A percentile compares a stretch with the other conserved stretches of the same genome.
These are phyloP conservation scores for Moxostoma hubbsi DNA, from an alignment of 2,797 vertebrate species.

Conservation along the genomic window DNA sequence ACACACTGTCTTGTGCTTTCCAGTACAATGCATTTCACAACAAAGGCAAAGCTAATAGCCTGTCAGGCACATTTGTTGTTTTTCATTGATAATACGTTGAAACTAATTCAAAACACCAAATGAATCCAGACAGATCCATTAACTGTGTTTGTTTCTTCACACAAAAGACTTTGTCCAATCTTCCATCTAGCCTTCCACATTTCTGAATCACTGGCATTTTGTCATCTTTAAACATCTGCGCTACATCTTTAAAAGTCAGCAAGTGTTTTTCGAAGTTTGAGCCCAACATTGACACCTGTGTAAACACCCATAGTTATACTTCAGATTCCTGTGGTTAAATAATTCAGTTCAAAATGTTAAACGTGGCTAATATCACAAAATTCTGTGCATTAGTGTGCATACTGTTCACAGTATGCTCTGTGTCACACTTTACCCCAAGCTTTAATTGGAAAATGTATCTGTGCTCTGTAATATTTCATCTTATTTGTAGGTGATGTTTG, in stretches of 20 bases:
- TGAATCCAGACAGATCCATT: neutral
- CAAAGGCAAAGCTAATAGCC: no score
- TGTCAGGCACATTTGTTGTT: no score
- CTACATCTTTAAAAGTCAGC: conserved; percentile 12
- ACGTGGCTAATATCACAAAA: neutral
- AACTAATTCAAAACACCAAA: neutral
- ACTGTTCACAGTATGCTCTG: neutral
- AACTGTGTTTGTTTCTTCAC: conserved; percentile 2
- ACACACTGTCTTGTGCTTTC: no score
- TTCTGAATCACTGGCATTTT: neutral
- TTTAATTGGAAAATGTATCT: neutral
- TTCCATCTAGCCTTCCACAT: conserved; percentile 8
- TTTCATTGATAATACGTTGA: no score
- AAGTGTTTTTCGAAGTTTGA: conserved; percentile 11
- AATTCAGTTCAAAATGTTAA: conserved; percentile 9
- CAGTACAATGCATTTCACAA: no score
- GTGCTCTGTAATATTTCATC: neutral
- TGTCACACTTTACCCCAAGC: neutral
- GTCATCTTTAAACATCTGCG: conserved; percentile 1
- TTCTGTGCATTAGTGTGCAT: neutral
- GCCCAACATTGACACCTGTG: neutral
- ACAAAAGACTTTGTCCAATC: neutral
- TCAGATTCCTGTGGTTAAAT: conserved; percentile 23
- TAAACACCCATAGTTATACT: conserved; percentile 19
- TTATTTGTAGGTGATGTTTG: conserved; percentile 75